Base-by-base conservation (phyloP, 2,797 vertebrate species). In the Oceanodroma leucorhoa region DNA sequence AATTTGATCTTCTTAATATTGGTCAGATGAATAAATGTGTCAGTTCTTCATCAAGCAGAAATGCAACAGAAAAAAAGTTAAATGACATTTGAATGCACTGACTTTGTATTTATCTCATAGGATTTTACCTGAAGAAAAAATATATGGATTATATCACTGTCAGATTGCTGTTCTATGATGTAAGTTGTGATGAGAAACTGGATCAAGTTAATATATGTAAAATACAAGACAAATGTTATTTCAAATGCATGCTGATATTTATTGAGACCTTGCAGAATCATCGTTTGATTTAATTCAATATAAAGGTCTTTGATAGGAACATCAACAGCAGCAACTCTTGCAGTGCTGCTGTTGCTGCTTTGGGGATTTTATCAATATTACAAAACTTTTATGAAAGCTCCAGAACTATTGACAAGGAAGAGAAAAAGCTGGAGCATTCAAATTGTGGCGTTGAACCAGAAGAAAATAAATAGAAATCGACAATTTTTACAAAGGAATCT, bases 231-330 rank as follows among this genome's bases (percentile, higher is more conserved):
- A 91, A 91, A 94, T 55, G 18, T 85, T 92, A 87, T 24, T 95
- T 95, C 50, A 93, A 89, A 95, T 81, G 58, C 36, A 71, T 93
- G 69, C 30, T 90, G 88, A 71, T 95, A 91, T 75, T 94, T 83
- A 64, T 61, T 94, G 78, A 89, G 85, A 62, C 60, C 32, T 89
- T 82, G 78, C 76, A 67, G 89, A 94, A 62, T 66, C 64, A 94
- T 95, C 65, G 54, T 32, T 75, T 32, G 22, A 54, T 88, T 91
- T 94, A 86, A 83, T 91, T 95, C 3, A 75, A 22, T 93, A 75
- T 50, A 76, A 83, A 64, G 20, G 14, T 93, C 50, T 64, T 89
- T 50, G 69, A 81, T 27, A 76, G 81, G 91, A 91, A 60, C 34
- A 80, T 29, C 16, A 71, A 15, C 9, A 78, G 18, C 24, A 81